Base-by-base conservation (phyloP, 2,113 vertebrate genomes). In the Odocoileus hemionus region DNA sequence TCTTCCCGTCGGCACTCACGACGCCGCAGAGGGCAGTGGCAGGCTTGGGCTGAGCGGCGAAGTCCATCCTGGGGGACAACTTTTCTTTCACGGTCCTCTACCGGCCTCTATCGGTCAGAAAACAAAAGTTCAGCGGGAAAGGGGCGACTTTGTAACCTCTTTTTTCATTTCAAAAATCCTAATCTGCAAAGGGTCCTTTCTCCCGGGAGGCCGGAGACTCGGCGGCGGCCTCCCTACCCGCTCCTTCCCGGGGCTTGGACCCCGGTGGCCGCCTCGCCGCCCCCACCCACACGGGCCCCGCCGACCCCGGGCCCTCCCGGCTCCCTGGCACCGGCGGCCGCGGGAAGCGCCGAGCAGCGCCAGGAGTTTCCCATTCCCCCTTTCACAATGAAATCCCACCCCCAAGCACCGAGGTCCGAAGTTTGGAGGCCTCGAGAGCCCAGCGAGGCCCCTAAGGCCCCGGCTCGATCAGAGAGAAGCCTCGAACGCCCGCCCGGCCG, bases 51-150 rank as follows among this genome's bases (percentile, higher is more conserved):
- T 99, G 99, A 98, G 99, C 97, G 95, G 98, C 80, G 98, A 99
- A 99, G 99, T 99, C 99, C 99, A 99, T 99, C 99, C 99, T 99
- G 97, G 98, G 86, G 98, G 98, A 98, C 99, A 99, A 99, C 98
- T 99, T 99, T 97, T 98, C 97, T 97, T 99, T 98, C 99, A 98
- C 99, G 98, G 99, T 99, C 99, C 99, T 99, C 99, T 99, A 99
- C 99, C 99, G 99, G 99, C 99, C 99, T 99, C 99, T 99, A 99
- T 99, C 99, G 99, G 99, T 99, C 99, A 99, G 98, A 99, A 99
- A 99, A 99, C 99, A 99, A 99, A 99, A 99, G 99, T 99, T 99
- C 99, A 99, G 98, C 99, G 97, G 98, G 98, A 99, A 98, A 96
- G 96, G 96, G 97, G 95, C 97, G 98, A 99, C 99, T 99, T 99